Conservation (phyloP, 2,113 vertebrate genomes). For the Rissa tridactyla region DNA sequence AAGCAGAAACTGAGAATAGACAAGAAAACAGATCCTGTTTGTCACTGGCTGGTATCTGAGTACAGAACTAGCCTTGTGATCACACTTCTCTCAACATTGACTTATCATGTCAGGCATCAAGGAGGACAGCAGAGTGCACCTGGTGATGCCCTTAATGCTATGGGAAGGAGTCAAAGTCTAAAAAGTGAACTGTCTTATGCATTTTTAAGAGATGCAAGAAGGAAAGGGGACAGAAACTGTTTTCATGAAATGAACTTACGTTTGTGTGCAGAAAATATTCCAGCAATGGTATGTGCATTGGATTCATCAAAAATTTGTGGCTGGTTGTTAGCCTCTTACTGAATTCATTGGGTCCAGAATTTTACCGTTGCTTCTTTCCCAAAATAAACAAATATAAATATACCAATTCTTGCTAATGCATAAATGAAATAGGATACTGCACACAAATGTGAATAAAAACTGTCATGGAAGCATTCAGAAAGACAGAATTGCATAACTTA, state of each 20-base stretch:
- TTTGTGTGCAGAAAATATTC: neutral
- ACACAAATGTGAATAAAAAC: neutral
- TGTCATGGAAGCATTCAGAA: neutral
- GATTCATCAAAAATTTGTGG: neutral
- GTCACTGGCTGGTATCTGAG: neutral
- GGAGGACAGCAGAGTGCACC: neutral
- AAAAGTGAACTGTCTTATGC: neutral
- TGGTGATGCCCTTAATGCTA: neutral
- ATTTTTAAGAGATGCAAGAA: neutral
- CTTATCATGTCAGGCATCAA: neutral
- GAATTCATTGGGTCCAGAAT: neutral
- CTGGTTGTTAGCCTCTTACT: neutral
- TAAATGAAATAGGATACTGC: neutral
- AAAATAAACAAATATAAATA: neutral
- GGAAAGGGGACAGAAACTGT: neutral
- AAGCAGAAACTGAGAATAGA: neutral
- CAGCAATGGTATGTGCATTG: rapidly evolving
- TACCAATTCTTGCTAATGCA: neutral
- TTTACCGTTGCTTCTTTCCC: neutral
- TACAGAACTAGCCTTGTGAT: neutral
- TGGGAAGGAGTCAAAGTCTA: neutral
- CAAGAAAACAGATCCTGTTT: neutral
- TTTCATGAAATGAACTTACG: neutral
- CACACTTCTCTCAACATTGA: neutral
- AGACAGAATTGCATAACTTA: neutral